A percentile compares a stretch with the other conserved stretches of the same genome.
These are phyloP conservation scores for Rhyacophila evoluta DNA, from an alignment of 2,888 invertebrate species.

Conservation along the genomic window DNA sequence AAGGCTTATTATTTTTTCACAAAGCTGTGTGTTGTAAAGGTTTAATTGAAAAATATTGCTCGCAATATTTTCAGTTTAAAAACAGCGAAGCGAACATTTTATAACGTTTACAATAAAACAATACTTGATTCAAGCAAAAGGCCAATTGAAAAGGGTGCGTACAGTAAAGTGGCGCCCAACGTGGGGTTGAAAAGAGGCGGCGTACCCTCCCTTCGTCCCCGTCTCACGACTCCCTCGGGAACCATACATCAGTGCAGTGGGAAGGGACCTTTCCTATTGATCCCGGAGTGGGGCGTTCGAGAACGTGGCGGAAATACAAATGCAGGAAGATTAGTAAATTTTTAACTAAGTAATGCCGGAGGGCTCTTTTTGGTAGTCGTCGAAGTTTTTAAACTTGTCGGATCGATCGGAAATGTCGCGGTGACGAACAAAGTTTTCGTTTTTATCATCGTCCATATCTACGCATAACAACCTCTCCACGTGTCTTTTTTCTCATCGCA, in stretches of 20 bases:
- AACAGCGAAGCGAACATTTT: too few species aligned
- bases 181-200: neutral
- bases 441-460: neutral
- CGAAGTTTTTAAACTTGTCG: neutral
- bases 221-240: slow-evolving; percentile 39
- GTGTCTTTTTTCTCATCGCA: too few species aligned
- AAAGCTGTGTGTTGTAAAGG: too few species aligned
- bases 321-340: slow-evolving; percentile 33
- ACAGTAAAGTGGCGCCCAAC: neutral
- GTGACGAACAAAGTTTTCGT: neutral
- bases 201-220: neutral
- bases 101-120: neutral
- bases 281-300: slow-evolving; percentile 3
- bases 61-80: too few species aligned
- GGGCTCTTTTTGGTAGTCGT: neutral
- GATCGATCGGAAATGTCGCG: neutral
- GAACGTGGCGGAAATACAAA: slow-evolving; percentile 14
- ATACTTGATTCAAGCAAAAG: neutral
- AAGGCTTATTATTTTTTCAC: too few species aligned
- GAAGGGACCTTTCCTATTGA: slow-evolving; percentile 8
- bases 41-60: too few species aligned
- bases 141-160: neutral
- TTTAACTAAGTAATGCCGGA: slow-evolving; percentile 31
- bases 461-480: too few species aligned
- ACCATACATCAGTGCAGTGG: slow-evolving; percentile 36